Evolutionary conservation across 2,888 invertebrate genomes (phyloP).

Genomic region (Lordiphosa andalusiaca): DNA sequence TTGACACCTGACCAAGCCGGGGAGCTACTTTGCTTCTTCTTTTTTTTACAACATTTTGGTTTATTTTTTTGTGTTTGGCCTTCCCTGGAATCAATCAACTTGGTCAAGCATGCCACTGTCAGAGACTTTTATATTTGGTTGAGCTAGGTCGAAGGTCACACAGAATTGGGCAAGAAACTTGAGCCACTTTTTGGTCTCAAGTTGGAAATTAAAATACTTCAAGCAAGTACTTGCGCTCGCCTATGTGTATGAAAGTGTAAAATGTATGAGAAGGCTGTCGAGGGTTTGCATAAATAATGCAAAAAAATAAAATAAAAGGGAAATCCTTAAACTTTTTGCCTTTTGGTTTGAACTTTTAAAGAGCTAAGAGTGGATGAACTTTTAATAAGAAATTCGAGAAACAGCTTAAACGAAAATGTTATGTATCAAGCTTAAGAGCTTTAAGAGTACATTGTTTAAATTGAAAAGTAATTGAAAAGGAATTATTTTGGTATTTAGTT

Average conservation of each 20-base stretch:
- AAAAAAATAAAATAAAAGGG: conserved; percentile 25
- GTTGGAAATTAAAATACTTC: conserved; percentile 21
- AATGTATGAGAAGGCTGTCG: conserved; percentile 36
- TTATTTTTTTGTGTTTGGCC: neutral
- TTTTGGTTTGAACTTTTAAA: neutral
- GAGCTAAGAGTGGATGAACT: neutral
- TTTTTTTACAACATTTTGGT: conserved; percentile 5
- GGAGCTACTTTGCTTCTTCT: conserved; percentile 2
- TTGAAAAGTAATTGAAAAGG: too few relatives aligned
- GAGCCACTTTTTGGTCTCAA: conserved; percentile 7
- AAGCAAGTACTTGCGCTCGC: too few relatives aligned
- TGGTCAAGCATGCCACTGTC: conserved; percentile 13
- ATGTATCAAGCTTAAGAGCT: neutral
- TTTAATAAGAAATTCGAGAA: neutral
- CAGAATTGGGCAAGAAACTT: too few relatives aligned
- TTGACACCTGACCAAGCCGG: conserved; percentile 41
- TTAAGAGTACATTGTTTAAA: neutral
- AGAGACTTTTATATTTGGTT: conserved; percentile 12
- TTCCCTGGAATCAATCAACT: conserved; percentile 15
- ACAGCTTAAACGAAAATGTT: too few relatives aligned
- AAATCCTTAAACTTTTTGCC: conserved; percentile 11
- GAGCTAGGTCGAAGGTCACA: conserved; percentile 14
- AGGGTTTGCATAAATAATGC: conserved; percentile 48
- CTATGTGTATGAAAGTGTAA: too few relatives aligned
- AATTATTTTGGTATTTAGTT: too few relatives aligned